These are phyloP conservation scores for Corydoras maculifer DNA, from an alignment of 2,113 vertebrate genomes.

Conservation along the genomic window DNA sequence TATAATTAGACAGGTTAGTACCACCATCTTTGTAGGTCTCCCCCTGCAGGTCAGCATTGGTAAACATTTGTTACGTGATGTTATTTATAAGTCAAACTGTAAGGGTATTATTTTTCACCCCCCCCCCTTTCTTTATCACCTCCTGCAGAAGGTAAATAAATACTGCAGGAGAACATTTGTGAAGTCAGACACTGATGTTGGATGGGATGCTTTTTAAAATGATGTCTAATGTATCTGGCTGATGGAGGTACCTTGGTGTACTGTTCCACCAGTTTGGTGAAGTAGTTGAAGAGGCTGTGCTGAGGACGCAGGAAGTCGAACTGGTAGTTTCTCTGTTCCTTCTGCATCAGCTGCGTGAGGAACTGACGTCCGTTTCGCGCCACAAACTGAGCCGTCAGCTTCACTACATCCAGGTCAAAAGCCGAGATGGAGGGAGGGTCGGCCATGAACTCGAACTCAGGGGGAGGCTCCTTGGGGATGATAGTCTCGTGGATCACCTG, in stretches of 20 bases:
- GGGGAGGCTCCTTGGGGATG: constrained; percentile 90
- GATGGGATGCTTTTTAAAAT: too few species aligned
- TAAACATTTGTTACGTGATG: too few species aligned
- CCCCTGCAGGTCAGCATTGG: too few species aligned
- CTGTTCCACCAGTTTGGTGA: constrained; percentile 97
- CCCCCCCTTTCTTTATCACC: too few species aligned
- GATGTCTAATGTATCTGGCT: not conserved
- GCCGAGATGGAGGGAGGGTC: constrained; percentile 96
- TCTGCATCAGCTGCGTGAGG: constrained; percentile 97
- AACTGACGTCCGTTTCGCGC: constrained; percentile 95
- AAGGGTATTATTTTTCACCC: too few species aligned
- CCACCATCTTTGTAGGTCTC: too few species aligned
- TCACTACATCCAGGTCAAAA: constrained; percentile 95
- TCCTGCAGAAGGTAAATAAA: too few species aligned
- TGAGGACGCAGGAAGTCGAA: constrained; percentile 96
- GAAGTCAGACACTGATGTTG: too few species aligned
- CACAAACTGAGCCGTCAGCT: constrained; percentile 94
- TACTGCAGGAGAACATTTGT: too few species aligned
- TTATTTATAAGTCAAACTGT: too few species aligned
- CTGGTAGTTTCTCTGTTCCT: constrained; percentile 97
- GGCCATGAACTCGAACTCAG: constrained; percentile 94
- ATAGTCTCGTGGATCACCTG: constrained; percentile 93
- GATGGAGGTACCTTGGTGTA: constrained; percentile 84
- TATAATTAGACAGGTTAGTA: too few species aligned
- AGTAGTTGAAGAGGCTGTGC: constrained; percentile 98